phyloP scores from a whole-genome alignment of 2,797 vertebrate species.

The Triplophysa bombifrons region DNA sequence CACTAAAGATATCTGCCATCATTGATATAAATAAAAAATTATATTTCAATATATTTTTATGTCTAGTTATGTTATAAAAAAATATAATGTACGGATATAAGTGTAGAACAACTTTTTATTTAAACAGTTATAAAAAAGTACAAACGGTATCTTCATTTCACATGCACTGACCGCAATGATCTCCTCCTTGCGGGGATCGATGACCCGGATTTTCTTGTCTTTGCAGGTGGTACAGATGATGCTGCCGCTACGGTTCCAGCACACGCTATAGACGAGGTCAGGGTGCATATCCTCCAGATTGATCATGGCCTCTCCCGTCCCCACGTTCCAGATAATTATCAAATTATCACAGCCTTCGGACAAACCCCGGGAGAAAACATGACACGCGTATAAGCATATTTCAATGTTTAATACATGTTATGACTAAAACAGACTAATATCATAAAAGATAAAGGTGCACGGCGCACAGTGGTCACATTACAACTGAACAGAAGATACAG shows the following conservation, averaged over 20 bases:
- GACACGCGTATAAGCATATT: constrained; percentile 21
- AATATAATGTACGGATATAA: too few species aligned
- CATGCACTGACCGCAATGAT: constrained; percentile 83
- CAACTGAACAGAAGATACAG: background rate
- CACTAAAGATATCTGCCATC: too few species aligned
- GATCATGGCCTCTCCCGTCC: constrained; percentile 89
- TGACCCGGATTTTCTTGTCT: constrained; percentile 92
- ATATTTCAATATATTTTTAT: too few species aligned
- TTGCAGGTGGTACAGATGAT: constrained; percentile 96
- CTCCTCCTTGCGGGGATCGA: constrained; percentile 89
- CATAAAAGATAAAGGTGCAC: background rate
- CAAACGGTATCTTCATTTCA: too few species aligned
- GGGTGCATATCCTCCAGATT: constrained; percentile 92
- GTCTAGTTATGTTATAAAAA: too few species aligned
- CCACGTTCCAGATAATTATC: constrained; percentile 96
- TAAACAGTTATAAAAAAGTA: too few species aligned
- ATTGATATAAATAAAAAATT: too few species aligned
- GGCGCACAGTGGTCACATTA: background rate
- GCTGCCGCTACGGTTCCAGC: constrained; percentile 94
- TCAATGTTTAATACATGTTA: background rate
- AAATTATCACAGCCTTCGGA: constrained; percentile 88
- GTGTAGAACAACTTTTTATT: too few species aligned
- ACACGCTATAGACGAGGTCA: constrained; percentile 91
- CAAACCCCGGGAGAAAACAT: constrained; percentile 24
- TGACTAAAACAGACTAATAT: background rate